Evolutionary conservation across 92 coral and sea anemone species (phyloP), one percentile per base, ranked within the genome.

Genomic region (Bergia sp.): DNA sequence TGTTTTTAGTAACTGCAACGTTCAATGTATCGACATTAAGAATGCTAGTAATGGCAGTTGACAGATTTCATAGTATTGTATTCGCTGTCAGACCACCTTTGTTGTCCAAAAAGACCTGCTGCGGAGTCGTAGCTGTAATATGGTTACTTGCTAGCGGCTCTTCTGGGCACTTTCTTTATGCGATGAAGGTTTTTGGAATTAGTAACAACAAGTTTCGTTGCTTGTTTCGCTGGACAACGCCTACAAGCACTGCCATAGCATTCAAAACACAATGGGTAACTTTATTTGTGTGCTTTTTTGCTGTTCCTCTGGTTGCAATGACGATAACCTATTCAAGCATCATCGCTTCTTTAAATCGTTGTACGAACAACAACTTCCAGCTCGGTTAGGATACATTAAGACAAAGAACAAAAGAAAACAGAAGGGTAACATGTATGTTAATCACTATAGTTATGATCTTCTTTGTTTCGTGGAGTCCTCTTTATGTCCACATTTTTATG

Each of bases 11-110:
- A 81, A 81, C 85, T 58, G 21, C 85, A 61, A 57, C 85, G 1
- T 81, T 40, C 8, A 81, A 81, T 61, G 85, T 81, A 58, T 81
- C 85, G 53, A 81, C 38, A 57, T 38, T 81, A 23, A 81, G 73
- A 2, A 81, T 81, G 85, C 45, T 81, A 39, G 36, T 65, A 39
- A 81, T 81, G 8, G 73, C 85, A 61, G 38, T 61, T 81, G 85
- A 81, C 44, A 81, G 85, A 38, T 81, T 81, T 65, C 85, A 81
- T 6, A 81, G 85, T 37, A 81, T 81, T 21, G 36, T 81, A 9
- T 81, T 18, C 45, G 85, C 85, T 1, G 53, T 38, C 15, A 58
- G 67, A 38, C 85, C 85, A 42, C 73, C 85, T 9, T 43, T 81
- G 4, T 37, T 81, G 85, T 57, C 85, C 16, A 57, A 18, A 13